Percentiles rank a stretch among this genome's conserved stretches.
These are phyloP conservation scores for Tenrec ecaudatus DNA, from an alignment of 2,113 vertebrate species.

Conservation along the genomic window DNA sequence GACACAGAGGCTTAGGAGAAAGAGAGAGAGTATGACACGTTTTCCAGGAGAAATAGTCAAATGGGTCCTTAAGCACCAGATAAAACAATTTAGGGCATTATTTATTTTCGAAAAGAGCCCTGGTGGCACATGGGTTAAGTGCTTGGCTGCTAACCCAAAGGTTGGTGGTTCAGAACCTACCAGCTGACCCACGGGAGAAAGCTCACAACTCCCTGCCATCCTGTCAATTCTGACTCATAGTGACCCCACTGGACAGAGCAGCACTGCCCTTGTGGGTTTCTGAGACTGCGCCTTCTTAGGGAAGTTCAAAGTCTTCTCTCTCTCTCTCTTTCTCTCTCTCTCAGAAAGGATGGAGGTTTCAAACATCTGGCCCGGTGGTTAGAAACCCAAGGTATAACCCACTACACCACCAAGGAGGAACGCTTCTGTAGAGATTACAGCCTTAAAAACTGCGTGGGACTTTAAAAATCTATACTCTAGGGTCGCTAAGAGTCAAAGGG, in stretches of 20 bases:
- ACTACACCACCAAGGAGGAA: too few species aligned
- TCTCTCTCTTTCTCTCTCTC: too few species aligned
- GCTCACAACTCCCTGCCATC: too few species aligned
- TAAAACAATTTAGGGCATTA: slow-evolving; percentile 25
- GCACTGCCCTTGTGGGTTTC: neutral
- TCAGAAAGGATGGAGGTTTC: too few species aligned
- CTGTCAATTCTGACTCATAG: too few species aligned
- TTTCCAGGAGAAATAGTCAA: slow-evolving; percentile 61
- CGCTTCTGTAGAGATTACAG: neutral
- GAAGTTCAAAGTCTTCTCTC: too few species aligned
- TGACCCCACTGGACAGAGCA: too few species aligned
- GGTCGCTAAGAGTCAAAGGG: neutral
- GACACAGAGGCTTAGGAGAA: slow-evolving; percentile 12
- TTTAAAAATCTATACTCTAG: neutral
- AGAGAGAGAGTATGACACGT: neutral
- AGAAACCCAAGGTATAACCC: too few species aligned
- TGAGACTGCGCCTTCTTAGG: too few species aligned
- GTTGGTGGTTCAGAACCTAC: neutral
- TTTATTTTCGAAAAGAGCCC: slow-evolving; percentile 59
- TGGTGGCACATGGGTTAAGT: neutral
- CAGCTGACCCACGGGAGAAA: neutral
- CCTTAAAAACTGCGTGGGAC: neutral
- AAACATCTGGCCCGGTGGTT: too few species aligned
- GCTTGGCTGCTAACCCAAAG: neutral
- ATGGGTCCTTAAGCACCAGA: slow-evolving; percentile 7